Evolutionary conservation across 1,140 invertebrate genomes (phyloP).

Genomic region (Zaprionus capensis): DNA sequence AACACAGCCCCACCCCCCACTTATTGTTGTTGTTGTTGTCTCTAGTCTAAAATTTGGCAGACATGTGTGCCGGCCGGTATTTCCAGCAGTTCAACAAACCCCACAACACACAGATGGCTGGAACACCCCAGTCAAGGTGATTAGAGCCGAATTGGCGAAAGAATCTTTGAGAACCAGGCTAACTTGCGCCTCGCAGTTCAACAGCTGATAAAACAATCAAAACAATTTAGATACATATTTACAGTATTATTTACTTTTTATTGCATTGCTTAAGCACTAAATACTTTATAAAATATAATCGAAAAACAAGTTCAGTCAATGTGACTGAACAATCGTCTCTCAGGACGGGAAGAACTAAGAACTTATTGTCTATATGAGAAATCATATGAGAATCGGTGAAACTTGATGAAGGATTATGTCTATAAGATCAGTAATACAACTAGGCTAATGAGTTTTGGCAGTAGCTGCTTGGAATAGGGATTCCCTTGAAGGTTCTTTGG

Average conservation of each 20-base stretch:
- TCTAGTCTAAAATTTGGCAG: slow-evolving; percentile 23
- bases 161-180: not conserved
- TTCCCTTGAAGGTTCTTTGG: not conserved
- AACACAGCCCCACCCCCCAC: slow-evolving; percentile 1
- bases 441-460: slow-evolving; percentile 65
- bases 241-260: slow-evolving; percentile 29
- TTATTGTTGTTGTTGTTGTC: slow-evolving; percentile 16
- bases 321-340: slow-evolving; percentile 50
- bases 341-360: slow-evolving; percentile 37
- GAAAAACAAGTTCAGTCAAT: slow-evolving; percentile 54
- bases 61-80: slow-evolving; percentile 51
- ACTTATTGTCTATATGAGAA: slow-evolving; percentile 33
- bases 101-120: slow-evolving; percentile 21
- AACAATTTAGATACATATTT: not conserved
- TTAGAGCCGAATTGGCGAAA: slow-evolving; percentile 26
- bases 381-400: not conserved
- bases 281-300: slow-evolving; percentile 19
- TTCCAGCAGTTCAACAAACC: slow-evolving; percentile 50
- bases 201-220: slow-evolving; percentile 46
- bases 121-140: slow-evolving; percentile 28
- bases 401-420: slow-evolving; percentile 4
- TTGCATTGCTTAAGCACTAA: slow-evolving; percentile 47
- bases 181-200: slow-evolving; percentile 24
- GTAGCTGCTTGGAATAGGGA: slow-evolving; percentile 61
- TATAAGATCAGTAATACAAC: slow-evolving; percentile 37